phyloP scores from a whole-genome alignment of 92 coral and sea anemone species.

The Epizoanthus ramosus region DNA sequence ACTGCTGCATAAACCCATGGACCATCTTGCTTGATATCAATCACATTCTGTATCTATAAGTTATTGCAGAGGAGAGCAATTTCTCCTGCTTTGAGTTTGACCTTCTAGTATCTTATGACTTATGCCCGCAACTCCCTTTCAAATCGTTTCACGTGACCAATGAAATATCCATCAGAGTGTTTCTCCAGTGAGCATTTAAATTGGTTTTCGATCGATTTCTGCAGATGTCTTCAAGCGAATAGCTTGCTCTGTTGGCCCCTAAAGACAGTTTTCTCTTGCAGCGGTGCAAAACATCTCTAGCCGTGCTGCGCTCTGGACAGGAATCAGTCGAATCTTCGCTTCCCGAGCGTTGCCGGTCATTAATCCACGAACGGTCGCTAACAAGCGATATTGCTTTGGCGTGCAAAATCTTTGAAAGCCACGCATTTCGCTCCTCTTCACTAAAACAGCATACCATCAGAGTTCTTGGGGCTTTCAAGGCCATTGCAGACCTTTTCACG shows the following conservation, averaged over 20 bases:
- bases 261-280: conserved; percentile 69
- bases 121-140: neutral
- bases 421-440: conserved; percentile 74
- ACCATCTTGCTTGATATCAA: too few relatives aligned
- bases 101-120: neutral
- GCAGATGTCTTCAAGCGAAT: conserved; percentile 27
- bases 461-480: conserved; percentile 37
- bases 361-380: conserved; percentile 65
- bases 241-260: conserved; percentile 27
- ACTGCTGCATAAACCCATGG: too few relatives aligned
- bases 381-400: conserved; percentile 79
- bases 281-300: conserved; percentile 64
- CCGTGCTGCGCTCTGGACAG: conserved; percentile 36
- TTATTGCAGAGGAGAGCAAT: neutral
- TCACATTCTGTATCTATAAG: neutral
- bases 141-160: neutral
- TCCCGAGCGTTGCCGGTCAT: conserved; percentile 37
- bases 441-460: conserved; percentile 41
- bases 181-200: conserved; percentile 26
- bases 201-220: conserved; percentile 19
- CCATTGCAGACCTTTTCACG: conserved; percentile 67
- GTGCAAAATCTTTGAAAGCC: conserved; percentile 76
- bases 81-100: neutral
- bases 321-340: conserved; percentile 16
- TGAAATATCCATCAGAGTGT: conserved; percentile 36